Conservation (phyloP, 2,888 invertebrate species). For the Hydropsyche betteni region DNA sequence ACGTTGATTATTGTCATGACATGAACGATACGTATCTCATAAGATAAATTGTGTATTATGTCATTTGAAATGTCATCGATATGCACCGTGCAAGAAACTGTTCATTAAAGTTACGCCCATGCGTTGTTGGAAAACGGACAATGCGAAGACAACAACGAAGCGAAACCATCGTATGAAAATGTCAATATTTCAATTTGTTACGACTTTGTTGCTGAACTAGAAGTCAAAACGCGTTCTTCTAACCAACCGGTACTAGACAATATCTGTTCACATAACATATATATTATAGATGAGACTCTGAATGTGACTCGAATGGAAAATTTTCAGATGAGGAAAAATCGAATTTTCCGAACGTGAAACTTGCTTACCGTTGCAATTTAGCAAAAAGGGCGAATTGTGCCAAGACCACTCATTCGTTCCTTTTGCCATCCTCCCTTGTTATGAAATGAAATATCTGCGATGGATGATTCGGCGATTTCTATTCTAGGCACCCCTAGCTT, state of each 20-base stretch:
- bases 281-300: background rate
- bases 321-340: constrained; percentile 15
- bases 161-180: constrained; percentile 37
- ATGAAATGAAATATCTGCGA: constrained; percentile 31
- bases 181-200: constrained; percentile 46
- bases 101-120: constrained; percentile 27
- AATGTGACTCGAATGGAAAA: constrained; percentile 7
- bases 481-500: constrained; percentile 8
- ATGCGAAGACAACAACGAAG: constrained; percentile 27
- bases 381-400: constrained; percentile 23
- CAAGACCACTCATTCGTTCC: background rate
- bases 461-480: constrained; percentile 27
- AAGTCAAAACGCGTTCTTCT: background rate
- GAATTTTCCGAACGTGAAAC: constrained; percentile 25
- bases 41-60: too few relatives aligned
- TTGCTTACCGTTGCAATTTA: constrained; percentile 26
- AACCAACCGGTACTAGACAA: constrained; percentile 3
- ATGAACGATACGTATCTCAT: too few relatives aligned
- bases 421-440: constrained; percentile 29
- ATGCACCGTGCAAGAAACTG: background rate
- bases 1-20: too few relatives aligned
- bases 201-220: constrained; percentile 21
- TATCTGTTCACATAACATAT: constrained; percentile 11
- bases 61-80: background rate
- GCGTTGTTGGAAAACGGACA: constrained; percentile 16